Base-by-base conservation (phyloP, 1,140 invertebrate genomes). In the Asobara japonica region DNA sequence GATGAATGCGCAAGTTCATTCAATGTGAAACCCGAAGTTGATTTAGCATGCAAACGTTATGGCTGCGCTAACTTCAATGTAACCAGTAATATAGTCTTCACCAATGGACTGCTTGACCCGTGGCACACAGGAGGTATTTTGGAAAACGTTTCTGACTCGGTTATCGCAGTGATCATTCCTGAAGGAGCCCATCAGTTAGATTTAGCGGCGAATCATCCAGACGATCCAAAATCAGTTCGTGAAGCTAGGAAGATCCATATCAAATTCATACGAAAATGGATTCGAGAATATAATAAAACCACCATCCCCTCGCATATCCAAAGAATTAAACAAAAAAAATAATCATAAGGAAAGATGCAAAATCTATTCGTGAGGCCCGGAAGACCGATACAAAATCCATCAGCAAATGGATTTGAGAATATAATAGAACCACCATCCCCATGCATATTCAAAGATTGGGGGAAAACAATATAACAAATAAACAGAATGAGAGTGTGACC, bases 151-250 rank as follows among this genome's bases (percentile, higher is more conserved):
- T 93, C 93, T 27, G 84, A 89, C 3, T 88, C 90, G 6, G 88
- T 96, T 0, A 81, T 91, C 3, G 90, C 94, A 2, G 88, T 99
- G 1, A 88, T 96, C n/a, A 94, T 99, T 65, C 91, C 94, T 3
- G 92, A 96, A 84, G 95, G 93, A 0, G 97, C 97, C 6, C 97
- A 99, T 89, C 97, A 99, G 84, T 88, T 97, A 22, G 97, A 98
- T 85, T 89, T 98, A 16, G 90, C 97, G 78, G 87, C 87, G 0
- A 86, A 89, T 3, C 91, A 96, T 85, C 84, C 88, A 0, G 79
- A 86, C 8, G 96, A 98, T 86, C 94, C 95, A 0, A 74, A 80
- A 0, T 90, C 91, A 18, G 94, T 97, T 0, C 88, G 86, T 25
- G 77, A 87, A 60, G 92, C 94, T 0, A 88, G 96, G 66, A 83